Evolutionary conservation across 2,888 invertebrate genomes (phyloP).

Genomic region (Clostera curtula): DNA sequence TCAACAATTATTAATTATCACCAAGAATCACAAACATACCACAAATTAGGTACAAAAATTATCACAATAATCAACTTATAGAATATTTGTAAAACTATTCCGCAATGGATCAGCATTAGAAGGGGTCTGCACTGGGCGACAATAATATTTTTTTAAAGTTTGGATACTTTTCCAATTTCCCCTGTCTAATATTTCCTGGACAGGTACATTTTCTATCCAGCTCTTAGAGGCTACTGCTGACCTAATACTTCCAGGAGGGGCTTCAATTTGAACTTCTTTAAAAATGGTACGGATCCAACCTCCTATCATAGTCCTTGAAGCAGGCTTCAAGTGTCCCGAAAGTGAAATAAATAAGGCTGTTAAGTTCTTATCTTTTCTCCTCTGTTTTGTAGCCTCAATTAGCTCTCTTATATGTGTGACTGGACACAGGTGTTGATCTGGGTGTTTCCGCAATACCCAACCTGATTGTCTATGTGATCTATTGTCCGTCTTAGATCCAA

Average conservation of each 20-base stretch:
- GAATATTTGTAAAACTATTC: too few species aligned
- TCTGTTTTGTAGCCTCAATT: neutral
- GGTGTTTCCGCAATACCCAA: neutral
- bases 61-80: too few species aligned
- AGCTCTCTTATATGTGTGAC: neutral
- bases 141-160: slow-evolving; percentile 6
- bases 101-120: too few species aligned
- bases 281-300: neutral
- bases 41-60: too few species aligned
- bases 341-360: neutral
- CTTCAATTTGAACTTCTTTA: slow-evolving; percentile 5
- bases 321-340: slow-evolving; percentile 4
- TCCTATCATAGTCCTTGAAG: slow-evolving; percentile 11
- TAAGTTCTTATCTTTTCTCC: neutral
- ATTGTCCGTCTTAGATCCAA: slow-evolving; percentile 1
- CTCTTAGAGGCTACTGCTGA: neutral
- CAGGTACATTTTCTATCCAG: neutral
- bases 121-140: too few species aligned
- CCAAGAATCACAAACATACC: too few species aligned
- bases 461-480: neutral
- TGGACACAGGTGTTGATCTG: neutral
- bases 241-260: slow-evolving; percentile 6
- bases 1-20: too few species aligned
- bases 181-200: slow-evolving; percentile 9
- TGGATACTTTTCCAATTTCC: slow-evolving; percentile 14